phyloP scores from a whole-genome alignment of 1,140 invertebrate genomes.

The Nebria ingens region DNA sequence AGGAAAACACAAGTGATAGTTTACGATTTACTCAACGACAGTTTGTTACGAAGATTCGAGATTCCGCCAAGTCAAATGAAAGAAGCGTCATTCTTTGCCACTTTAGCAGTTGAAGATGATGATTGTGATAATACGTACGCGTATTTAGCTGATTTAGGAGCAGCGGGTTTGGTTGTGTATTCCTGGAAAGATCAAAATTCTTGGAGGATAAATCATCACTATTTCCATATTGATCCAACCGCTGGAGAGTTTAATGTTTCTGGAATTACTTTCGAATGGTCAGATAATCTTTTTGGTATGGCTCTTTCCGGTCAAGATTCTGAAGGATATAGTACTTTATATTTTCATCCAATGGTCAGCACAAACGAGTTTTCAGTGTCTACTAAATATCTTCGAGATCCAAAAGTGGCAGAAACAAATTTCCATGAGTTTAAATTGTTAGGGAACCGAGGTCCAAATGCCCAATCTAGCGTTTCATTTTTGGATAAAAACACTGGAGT shows the following conservation, averaged over 20 bases:
- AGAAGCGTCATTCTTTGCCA: slow-evolving; percentile 60
- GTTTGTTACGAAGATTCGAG: slow-evolving; percentile 47
- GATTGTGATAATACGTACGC: slow-evolving; percentile 55
- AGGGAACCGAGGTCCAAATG: slow-evolving; percentile 56
- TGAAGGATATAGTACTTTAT: slow-evolving; percentile 58
- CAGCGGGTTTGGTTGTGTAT: slow-evolving; percentile 55
- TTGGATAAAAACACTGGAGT: slow-evolving; percentile 58
- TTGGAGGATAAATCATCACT: slow-evolving; percentile 60
- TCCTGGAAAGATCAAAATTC: slow-evolving; percentile 54
- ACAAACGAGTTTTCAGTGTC: slow-evolving; percentile 60
- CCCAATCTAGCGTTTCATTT: slow-evolving; percentile 62
- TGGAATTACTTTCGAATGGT: slow-evolving; percentile 62
- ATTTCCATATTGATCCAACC: slow-evolving; percentile 56
- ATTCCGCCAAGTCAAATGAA: slow-evolving; percentile 53
- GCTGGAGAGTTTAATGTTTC: slow-evolving; percentile 59
- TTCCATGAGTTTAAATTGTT: slow-evolving; percentile 56
- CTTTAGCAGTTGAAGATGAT: slow-evolving; percentile 59
- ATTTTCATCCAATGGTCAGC: slow-evolving; percentile 67
- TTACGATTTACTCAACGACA: slow-evolving; percentile 63
- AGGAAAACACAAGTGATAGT: slow-evolving; percentile 39
- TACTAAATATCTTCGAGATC: slow-evolving; percentile 52
- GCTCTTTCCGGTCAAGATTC: slow-evolving; percentile 44
- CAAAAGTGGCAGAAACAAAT: slow-evolving; percentile 37
- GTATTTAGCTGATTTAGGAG: slow-evolving; percentile 53
- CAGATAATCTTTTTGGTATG: slow-evolving; percentile 63